Base-by-base conservation (phyloP, 2,888 invertebrate genomes). In the Drosophila lacicola region DNA sequence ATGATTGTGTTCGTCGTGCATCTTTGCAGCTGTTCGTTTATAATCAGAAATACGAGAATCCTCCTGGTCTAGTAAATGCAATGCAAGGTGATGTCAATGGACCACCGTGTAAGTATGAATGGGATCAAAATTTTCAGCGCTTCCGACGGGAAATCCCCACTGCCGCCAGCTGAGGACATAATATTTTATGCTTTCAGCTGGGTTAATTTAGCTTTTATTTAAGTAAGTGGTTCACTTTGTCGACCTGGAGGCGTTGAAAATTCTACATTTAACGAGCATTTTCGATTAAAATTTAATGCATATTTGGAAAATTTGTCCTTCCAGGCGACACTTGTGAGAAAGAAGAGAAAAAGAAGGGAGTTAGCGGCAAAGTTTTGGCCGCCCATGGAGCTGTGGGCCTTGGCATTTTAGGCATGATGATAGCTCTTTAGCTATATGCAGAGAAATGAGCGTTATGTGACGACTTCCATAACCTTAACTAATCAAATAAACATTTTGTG, bases 41-140 rank as follows among this genome's bases (percentile, higher is more conserved):
- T 41, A 84, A 90, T 74, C 80, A 90, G 39, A 84, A 82, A 62
- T 88, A 83, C 45, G 67, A 66, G 33, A 66, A 65, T n/a, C 85
- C 87, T 10, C 57, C 70, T 1, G 83, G 61, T 0, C 62, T 80
- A 1, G 36, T 87, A 11, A 33, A 65, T 0, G 91, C 90, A 0
- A 4, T 68, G 1, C 79, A 74, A 57, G 84, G 80, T 3, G 34
- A 72, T 51, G 17, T 51, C 0, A 17, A 53, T 13, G 77, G 74
- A 19, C 47, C 70, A 1, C 2, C 29, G 13, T 19, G 85, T 81
- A 63, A 78, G 84, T 78, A 47, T 2, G 1, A 36, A 13, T 11
- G 29, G 1, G 10, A 3, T 36, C 8, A 13, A 41, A 33, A 63
- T 51, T 55, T 70, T 80, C 63, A 65, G 63, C 83, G 78, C 77